Conservation (phyloP, 2,888 invertebrate species). For the Chymomyza amoena region DNA sequence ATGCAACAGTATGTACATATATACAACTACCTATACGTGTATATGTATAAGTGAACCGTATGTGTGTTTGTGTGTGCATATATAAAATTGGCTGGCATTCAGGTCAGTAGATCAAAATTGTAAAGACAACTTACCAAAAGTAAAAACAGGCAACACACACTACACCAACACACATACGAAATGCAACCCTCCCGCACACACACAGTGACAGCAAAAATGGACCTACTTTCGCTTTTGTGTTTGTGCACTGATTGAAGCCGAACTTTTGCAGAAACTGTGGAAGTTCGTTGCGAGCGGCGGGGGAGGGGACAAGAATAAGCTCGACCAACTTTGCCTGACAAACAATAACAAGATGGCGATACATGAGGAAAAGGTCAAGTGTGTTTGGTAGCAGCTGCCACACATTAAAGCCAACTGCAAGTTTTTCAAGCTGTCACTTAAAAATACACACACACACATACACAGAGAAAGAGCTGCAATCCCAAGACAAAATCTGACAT, state of each 20-base stretch:
- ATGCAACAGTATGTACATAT: conserved; percentile 38
- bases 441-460: neutral
- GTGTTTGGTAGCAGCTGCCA: neutral
- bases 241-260: conserved; percentile 4
- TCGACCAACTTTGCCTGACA: conserved; percentile 17
- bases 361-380: neutral
- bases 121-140: conserved; percentile 57
- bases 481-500: conserved; percentile 9
- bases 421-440: neutral
- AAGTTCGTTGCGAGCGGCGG: conserved; percentile 15
- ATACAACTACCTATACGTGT: conserved; percentile 14
- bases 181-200: neutral
- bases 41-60: conserved; percentile 15
- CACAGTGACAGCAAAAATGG: conserved; percentile 14
- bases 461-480: neutral
- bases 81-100: conserved; percentile 32
- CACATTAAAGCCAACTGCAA: conserved; percentile 7
- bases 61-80: conserved; percentile 2
- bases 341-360: neutral
- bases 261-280: conserved; percentile 28
- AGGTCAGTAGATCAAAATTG: conserved; percentile 66
- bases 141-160: conserved; percentile 33
- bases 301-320: neutral
- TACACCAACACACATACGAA: neutral
- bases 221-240: conserved; percentile 45